Percentiles rank a stretch among this genome's conserved stretches.
Evolutionary conservation across 2,888 invertebrate genomes (phyloP).

Genomic region (Sesia apiformis): DNA sequence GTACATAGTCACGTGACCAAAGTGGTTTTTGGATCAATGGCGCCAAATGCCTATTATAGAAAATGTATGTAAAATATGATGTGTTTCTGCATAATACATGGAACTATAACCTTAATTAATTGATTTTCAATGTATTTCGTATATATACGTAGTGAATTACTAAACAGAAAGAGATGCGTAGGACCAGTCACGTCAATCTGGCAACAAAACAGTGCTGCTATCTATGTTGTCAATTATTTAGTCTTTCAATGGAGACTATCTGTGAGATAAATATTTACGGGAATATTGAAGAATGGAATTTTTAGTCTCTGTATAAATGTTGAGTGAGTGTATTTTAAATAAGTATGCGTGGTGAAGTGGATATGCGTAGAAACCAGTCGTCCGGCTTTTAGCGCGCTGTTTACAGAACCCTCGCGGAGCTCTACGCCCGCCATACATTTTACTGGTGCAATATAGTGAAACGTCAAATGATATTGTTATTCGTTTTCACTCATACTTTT

Average conservation of each 20-base stretch:
- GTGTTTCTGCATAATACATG: slow-evolving; percentile 25
- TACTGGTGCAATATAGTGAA: slow-evolving; percentile 60
- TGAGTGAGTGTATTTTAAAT: slow-evolving; percentile 30
- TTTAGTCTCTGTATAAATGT: slow-evolving; percentile 19
- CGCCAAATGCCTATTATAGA: slow-evolving; percentile 71
- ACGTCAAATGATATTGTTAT: slow-evolving; percentile 62
- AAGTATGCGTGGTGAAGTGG: slow-evolving; percentile 6
- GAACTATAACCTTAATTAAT: slow-evolving; percentile 12
- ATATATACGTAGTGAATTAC: slow-evolving; percentile 22
- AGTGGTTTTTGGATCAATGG: slow-evolving; percentile 72
- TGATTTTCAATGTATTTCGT: slow-evolving; percentile 12
- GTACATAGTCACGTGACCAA: slow-evolving; percentile 73
- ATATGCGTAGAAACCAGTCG: slow-evolving; percentile 6
- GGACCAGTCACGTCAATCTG: slow-evolving; percentile 68
- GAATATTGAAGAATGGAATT: slow-evolving; percentile 45
- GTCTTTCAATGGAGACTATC: slow-evolving; percentile 77
- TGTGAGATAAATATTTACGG: slow-evolving; percentile 78
- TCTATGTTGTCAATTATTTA: slow-evolving; percentile 87
- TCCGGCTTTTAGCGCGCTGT: slow-evolving; percentile 16
- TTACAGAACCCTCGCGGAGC: slow-evolving; percentile 23
- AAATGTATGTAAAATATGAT: slow-evolving; percentile 60
- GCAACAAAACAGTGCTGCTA: slow-evolving; percentile 80
- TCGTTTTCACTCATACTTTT: slow-evolving; percentile 22
- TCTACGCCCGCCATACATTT: slow-evolving; percentile 67
- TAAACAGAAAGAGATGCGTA: slow-evolving; percentile 52